A percentile compares a stretch with the other conserved stretches of the same genome.
phyloP scores from a whole-genome alignment of 2,797 vertebrate species.

The Gymnodraco acuticeps region DNA sequence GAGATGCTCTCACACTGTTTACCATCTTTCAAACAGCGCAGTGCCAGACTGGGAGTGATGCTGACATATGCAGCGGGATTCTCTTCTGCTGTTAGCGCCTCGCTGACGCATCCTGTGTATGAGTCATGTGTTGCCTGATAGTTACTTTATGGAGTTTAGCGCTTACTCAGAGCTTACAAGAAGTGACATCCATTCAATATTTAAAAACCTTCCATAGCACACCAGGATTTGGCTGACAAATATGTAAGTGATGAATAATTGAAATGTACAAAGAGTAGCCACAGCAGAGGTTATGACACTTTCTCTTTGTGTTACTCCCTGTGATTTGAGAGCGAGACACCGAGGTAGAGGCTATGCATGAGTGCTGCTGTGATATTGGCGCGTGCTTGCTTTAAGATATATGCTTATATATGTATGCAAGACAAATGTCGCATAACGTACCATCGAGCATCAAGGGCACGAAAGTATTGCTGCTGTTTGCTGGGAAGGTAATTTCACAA shows the following conservation, averaged over 20 bases:
- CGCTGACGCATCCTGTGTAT: constrained; percentile 50
- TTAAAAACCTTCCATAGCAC: constrained; percentile 48
- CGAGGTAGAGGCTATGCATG: background rate
- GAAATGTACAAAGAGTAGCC: constrained; percentile 61
- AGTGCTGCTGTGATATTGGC: constrained; percentile 14
- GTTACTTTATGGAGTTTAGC: constrained; percentile 51
- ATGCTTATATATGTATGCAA: constrained; percentile 29
- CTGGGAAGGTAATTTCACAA: constrained; percentile 29
- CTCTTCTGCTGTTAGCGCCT: constrained; percentile 53
- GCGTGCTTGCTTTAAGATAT: constrained; percentile 21
- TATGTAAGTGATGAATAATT: constrained; percentile 72
- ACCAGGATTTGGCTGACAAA: constrained; percentile 62
- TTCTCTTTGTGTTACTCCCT: constrained; percentile 40
- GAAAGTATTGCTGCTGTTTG: constrained; percentile 36
- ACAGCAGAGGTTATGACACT: constrained; percentile 48
- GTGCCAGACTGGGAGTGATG: constrained; percentile 50
- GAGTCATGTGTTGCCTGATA: constrained; percentile 58
- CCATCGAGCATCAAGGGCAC: constrained; percentile 26
- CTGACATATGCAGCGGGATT: constrained; percentile 58
- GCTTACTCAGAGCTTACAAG: constrained; percentile 32
- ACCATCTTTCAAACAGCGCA: constrained; percentile 52
- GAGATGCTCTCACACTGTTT: constrained; percentile 55
- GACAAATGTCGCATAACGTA: constrained; percentile 33
- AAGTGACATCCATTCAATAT: constrained; percentile 62
- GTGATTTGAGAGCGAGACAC: background rate